phyloP scores from a whole-genome alignment of 2,888 invertebrate genomes.

The Lycocerus yunnanus region DNA sequence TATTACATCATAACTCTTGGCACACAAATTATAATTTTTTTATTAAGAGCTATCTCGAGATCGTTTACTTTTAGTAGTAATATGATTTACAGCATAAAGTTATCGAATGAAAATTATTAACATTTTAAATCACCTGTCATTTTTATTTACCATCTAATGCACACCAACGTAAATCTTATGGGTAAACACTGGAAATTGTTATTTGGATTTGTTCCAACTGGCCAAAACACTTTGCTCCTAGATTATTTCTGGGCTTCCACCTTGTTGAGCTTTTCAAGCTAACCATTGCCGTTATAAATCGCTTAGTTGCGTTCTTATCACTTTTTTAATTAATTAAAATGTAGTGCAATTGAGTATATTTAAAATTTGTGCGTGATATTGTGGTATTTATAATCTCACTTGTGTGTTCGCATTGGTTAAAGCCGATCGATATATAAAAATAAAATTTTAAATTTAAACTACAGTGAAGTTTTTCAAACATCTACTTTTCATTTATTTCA shows the following conservation, averaged over 20 bases:
- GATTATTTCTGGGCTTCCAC: conserved; percentile 52
- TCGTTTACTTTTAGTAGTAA: not conserved
- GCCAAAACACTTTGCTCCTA: conserved; percentile 44
- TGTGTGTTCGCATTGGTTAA: not conserved
- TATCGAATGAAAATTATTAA: not conserved
- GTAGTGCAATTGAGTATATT: conserved; percentile 11
- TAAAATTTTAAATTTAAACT: not conserved
- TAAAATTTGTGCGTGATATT: not conserved
- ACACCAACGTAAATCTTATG: not conserved
- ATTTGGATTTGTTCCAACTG: conserved; percentile 50
- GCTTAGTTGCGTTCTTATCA: conserved; percentile 22
- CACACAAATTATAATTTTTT: not conserved
- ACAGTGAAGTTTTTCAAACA: not conserved
- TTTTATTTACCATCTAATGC: not conserved
- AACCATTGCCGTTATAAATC: conserved; percentile 40
- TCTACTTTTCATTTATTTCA: not conserved
- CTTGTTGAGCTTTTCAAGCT: conserved; percentile 48
- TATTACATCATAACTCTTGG: not conserved
- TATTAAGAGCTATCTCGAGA: not conserved
- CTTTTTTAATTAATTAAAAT: conserved; percentile 7
- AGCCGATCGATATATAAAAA: not conserved
- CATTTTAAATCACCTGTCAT: not conserved
- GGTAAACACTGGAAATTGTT: conserved; percentile 18
- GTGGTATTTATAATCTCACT: not conserved
- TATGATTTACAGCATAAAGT: not conserved